Percentiles rank a stretch among this genome's conserved stretches.
phyloP scores from a whole-genome alignment of 2,888 invertebrate species.

The Tenthredo livida region DNA sequence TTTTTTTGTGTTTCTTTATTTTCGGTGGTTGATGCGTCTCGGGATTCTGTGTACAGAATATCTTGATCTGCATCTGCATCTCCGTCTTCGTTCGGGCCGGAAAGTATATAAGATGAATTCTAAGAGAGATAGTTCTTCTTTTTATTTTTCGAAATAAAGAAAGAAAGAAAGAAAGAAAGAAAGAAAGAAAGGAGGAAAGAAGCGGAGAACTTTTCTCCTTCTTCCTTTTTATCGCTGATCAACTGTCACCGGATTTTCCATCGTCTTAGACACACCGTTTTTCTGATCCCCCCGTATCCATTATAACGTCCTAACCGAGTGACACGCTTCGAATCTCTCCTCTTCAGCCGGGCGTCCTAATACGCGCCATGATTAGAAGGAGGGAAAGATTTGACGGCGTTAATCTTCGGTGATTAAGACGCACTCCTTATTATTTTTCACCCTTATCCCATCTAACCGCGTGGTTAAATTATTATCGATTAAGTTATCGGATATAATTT shows the following conservation, averaged over 20 bases:
- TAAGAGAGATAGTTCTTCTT: background rate
- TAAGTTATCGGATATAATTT: too few relatives aligned
- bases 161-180: too few relatives aligned
- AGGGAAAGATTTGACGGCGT: background rate
- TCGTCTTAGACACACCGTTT: constrained; percentile 45
- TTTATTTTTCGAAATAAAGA: background rate
- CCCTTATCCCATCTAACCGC: background rate
- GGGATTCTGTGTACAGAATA: background rate
- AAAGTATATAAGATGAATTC: background rate
- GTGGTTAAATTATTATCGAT: too few relatives aligned
- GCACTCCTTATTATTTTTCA: background rate
- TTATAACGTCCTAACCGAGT: constrained; percentile 39
- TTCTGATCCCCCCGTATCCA: constrained; percentile 17
- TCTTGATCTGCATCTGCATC: constrained; percentile 36
- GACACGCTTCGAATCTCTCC: constrained; percentile 39
- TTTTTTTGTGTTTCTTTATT: background rate
- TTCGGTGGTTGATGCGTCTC: background rate
- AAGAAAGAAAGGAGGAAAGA: background rate
- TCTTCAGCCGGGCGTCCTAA: constrained; percentile 2
- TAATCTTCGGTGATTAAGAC: background rate
- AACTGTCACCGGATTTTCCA: constrained; percentile 41
- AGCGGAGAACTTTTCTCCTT: background rate
- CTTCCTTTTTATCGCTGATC: constrained; percentile 14
- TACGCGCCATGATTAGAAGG: constrained; percentile 11
- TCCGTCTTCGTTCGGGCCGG: background rate